phyloP scores from a whole-genome alignment of 2,797 vertebrate genomes.

The Potorous gilbertii region DNA sequence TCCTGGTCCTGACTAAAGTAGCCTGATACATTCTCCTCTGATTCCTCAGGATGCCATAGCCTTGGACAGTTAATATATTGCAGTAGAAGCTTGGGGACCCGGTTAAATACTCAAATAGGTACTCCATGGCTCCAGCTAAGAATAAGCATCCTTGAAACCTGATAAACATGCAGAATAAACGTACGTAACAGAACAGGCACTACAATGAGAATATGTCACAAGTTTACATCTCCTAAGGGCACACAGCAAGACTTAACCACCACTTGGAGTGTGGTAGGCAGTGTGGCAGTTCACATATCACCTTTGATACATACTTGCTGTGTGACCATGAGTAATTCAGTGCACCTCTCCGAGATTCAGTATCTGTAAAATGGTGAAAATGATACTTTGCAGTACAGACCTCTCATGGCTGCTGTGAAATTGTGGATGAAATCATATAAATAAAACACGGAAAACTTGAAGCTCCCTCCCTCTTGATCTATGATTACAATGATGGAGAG shows the following conservation, averaged over 20 bases:
- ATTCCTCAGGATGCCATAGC: neutral
- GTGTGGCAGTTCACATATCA: neutral
- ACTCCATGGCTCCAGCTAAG: neutral
- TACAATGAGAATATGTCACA: neutral
- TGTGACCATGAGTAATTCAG: neutral
- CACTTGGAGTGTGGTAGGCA: neutral
- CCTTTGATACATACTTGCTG: neutral
- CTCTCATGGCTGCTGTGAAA: neutral
- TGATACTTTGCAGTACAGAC: neutral
- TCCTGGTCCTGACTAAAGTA: neutral
- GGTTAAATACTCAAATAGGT: slow-evolving; percentile 40
- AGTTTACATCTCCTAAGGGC: fast-evolving
- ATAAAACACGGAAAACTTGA: neutral
- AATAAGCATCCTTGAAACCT: neutral
- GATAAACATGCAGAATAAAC: neutral
- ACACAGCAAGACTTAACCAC: neutral
- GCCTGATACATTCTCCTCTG: slow-evolving; percentile 60
- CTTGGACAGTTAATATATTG: slow-evolving; percentile 54
- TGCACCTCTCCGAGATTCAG: neutral
- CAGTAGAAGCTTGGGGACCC: neutral
- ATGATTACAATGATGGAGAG: neutral
- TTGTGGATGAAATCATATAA: neutral
- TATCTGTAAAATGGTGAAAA: neutral
- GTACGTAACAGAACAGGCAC: neutral
- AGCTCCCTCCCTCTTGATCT: neutral